These are phyloP conservation scores for Caerostris darwini DNA, from an alignment of 1,140 invertebrate genomes.

Conservation along the genomic window DNA sequence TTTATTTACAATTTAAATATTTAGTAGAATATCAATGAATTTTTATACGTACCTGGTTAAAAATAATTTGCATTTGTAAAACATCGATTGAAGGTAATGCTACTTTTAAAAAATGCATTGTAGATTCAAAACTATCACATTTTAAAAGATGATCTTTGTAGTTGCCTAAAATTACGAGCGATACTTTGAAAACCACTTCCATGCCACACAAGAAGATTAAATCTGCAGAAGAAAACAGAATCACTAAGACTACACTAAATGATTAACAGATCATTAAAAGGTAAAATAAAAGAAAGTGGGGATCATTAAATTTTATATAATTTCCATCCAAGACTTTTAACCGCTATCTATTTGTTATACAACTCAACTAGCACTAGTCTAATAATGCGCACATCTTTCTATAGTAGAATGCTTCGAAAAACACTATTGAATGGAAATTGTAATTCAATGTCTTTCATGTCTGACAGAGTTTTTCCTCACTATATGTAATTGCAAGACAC, in stretches of 20 bases:
- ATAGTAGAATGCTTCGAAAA: too few relatives aligned
- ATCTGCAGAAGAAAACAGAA: conserved; percentile 85
- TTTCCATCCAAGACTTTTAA: too few relatives aligned
- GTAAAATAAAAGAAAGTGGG: not conserved
- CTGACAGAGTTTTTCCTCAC: too few relatives aligned
- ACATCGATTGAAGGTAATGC: conserved; percentile 83
- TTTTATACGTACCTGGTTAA: conserved; percentile 86
- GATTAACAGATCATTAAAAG: not conserved
- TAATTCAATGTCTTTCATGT: too few relatives aligned
- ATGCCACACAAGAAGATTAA: conserved; percentile 93
- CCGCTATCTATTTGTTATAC: too few relatives aligned
- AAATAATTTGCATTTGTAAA: conserved; percentile 86
- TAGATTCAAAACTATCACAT: conserved; percentile 94
- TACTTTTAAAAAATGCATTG: conserved; percentile 94
- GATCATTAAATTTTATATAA: not conserved
- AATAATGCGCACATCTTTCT: too few relatives aligned
- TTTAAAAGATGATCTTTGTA: conserved; percentile 92
- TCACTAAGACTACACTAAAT: too few relatives aligned
- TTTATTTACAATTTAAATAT: too few relatives aligned
- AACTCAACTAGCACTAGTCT: too few relatives aligned
- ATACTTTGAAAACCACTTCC: conserved; percentile 94
- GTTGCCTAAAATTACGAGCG: conserved; percentile 90
- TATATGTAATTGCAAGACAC: too few relatives aligned
- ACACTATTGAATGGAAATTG: too few relatives aligned
- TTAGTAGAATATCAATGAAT: not conserved